phyloP scores from a whole-genome alignment of 35 echinoderm and acorn worm genomes.

The Nesometra sesokonis region DNA sequence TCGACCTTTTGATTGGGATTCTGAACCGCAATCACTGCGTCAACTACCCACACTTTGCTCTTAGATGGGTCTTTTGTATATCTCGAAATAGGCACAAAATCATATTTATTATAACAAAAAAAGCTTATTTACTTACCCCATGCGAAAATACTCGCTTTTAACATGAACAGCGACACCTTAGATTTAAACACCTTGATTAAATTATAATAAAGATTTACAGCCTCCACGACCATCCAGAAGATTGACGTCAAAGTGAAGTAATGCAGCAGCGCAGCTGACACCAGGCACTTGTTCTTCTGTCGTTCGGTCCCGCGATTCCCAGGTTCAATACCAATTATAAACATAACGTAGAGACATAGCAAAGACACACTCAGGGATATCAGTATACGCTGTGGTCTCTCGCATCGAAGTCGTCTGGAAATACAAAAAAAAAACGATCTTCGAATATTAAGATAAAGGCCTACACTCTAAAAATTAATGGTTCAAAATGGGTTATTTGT shows the following conservation, averaged over 20 bases:
- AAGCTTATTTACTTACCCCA: conserved; percentile 57
- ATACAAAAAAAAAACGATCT: not conserved
- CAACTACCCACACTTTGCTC: no score
- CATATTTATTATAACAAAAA: no score
- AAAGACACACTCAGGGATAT: not conserved
- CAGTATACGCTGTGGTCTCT: conserved; percentile 1
- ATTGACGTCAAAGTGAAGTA: conserved; percentile 68
- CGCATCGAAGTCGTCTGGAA: not conserved
- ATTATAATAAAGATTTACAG: conserved; percentile 66
- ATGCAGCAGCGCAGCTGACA: conserved; percentile 54
- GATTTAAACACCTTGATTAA: conserved; percentile 67
- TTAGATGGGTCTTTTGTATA: no score
- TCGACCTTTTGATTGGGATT: no score
- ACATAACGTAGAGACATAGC: not conserved
- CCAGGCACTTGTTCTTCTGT: conserved; percentile 7
- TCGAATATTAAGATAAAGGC: no score
- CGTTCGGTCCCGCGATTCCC: not conserved
- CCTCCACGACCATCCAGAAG: conserved; percentile 86
- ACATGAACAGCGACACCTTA: conserved; percentile 46
- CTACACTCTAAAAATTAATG: no score
- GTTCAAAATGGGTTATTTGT: no score
- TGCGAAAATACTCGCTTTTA: conserved; percentile 66
- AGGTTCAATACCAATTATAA: not conserved
- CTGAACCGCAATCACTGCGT: no score
- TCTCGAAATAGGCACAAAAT: no score